These are phyloP conservation scores for Cassiopea andromeda DNA, from an alignment of 30 jellyfish, hydroid and myxozoan genomes.

Conservation along the genomic window DNA sequence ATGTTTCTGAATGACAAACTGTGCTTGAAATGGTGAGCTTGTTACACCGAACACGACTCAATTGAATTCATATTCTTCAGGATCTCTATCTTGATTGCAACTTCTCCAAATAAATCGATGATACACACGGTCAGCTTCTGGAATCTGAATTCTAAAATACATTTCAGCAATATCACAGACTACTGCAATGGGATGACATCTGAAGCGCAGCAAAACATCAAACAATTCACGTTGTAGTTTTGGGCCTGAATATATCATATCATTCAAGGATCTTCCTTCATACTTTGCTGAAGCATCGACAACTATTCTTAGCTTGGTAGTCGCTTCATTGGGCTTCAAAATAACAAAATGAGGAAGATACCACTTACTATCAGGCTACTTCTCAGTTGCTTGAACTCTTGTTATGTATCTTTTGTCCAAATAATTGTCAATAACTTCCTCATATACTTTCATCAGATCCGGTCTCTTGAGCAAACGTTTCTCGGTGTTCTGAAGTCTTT, in stretches of 20 bases:
- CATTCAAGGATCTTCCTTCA: conserved; percentile 54
- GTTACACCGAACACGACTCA: not conserved
- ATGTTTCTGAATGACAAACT: not conserved
- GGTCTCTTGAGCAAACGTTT: conserved; percentile 21
- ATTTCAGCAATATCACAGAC: conserved; percentile 75
- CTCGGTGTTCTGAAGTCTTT: conserved; percentile 13
- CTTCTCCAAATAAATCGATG: conserved; percentile 76
- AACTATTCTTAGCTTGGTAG: conserved; percentile 16
- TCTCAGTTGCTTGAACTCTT: not conserved
- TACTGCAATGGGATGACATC: conserved; percentile 67
- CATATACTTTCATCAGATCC: conserved; percentile 4
- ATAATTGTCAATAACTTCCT: conserved; percentile 12
- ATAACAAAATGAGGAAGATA: conserved; percentile 43
- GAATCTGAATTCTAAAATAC: conserved; percentile 46
- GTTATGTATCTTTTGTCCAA: conserved; percentile 15
- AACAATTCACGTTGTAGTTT: conserved; percentile 33
- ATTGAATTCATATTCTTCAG: too few species aligned
- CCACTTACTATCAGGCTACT: conserved; percentile 14
- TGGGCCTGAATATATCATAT: conserved; percentile 49
- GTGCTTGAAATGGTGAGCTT: not conserved
- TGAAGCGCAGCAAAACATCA: conserved; percentile 34
- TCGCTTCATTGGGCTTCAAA: conserved; percentile 21
- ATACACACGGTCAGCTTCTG: conserved; percentile 32
- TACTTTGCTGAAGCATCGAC: conserved; percentile 26
- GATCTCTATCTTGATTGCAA: conserved; percentile 16